phyloP scores from a whole-genome alignment of 2,113 vertebrate genomes.

The Danionella cerebrum region DNA sequence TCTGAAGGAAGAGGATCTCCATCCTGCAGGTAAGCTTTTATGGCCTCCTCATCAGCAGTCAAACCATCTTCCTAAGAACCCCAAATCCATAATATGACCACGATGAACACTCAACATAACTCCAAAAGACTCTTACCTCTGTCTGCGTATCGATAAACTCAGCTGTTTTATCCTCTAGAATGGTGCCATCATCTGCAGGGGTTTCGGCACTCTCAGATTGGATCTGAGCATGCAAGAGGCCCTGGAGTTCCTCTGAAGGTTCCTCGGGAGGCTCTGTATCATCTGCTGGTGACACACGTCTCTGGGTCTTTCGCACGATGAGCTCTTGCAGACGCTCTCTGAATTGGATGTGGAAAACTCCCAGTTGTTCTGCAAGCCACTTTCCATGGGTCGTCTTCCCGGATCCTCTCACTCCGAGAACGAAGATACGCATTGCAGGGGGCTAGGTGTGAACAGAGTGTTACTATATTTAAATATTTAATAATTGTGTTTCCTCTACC shows the following conservation, averaged over 20 bases:
- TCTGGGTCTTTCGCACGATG: constrained; percentile 75
- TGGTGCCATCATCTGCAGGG: neutral
- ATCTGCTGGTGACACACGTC: constrained; percentile 56
- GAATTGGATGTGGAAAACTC: constrained; percentile 88
- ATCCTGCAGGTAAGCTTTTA: constrained; percentile 70
- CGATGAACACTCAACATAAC: neutral
- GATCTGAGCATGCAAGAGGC: constrained; percentile 41
- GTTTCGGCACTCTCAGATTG: constrained; percentile 8
- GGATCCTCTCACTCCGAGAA: constrained; percentile 76
- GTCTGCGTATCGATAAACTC: neutral
- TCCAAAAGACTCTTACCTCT: constrained; percentile 24
- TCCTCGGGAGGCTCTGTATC: constrained; percentile 65
- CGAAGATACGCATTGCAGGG: constrained; percentile 76
- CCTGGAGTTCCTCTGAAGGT: constrained; percentile 45
- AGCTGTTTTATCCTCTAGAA: neutral
- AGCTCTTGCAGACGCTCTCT: constrained; percentile 80
- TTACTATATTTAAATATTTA: no score
- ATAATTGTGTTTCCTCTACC: no score
- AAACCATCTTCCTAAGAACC: constrained; percentile 52
- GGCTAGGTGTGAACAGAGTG: constrained; percentile 57
- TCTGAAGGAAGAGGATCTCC: constrained; percentile 62
- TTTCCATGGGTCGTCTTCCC: constrained; percentile 77
- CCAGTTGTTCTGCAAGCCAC: constrained; percentile 74
- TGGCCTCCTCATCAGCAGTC: constrained; percentile 76
- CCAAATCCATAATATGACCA: neutral